Percentiles rank a stretch among this genome's conserved stretches.
phyloP scores from a whole-genome alignment of 2,888 invertebrate genomes.

The Amorpha juglandis region DNA sequence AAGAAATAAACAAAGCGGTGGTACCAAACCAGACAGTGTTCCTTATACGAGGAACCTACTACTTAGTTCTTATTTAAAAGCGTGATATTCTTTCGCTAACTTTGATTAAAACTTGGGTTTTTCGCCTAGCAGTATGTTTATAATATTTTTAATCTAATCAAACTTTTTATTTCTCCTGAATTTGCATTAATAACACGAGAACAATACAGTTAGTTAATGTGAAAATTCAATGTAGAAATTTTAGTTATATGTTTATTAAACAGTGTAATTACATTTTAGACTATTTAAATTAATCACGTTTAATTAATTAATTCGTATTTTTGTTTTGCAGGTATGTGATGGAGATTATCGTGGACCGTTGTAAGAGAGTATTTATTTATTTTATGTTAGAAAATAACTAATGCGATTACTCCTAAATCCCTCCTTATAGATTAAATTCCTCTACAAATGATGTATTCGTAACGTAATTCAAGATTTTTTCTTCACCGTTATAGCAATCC shows the following conservation, averaged over 20 bases:
- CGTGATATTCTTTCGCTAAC: no score
- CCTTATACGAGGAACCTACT: no score
- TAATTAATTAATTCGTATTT: constrained; percentile 14
- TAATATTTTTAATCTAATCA: background rate
- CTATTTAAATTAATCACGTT: background rate
- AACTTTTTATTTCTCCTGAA: background rate
- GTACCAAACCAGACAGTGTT: no score
- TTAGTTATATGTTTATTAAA: background rate
- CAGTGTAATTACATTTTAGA: background rate
- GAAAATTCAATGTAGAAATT: background rate
- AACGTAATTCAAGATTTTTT: no score
- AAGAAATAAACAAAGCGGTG: no score
- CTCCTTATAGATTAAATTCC: constrained; percentile 45
- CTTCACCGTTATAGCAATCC: no score
- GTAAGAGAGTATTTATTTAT: constrained; percentile 6
- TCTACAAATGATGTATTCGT: constrained; percentile 41
- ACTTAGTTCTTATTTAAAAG: no score
- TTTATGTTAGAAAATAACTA: constrained; percentile 1
- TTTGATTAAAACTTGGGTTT: no score
- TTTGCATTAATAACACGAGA: background rate
- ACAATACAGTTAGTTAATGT: background rate
- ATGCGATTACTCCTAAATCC: constrained; percentile 24
- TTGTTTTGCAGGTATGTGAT: constrained; percentile 44
- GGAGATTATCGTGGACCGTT: background rate
- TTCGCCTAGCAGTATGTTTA: no score